Base-by-base conservation (phyloP, 2,113 vertebrate genomes). In the Aptenodytes forsteri region DNA sequence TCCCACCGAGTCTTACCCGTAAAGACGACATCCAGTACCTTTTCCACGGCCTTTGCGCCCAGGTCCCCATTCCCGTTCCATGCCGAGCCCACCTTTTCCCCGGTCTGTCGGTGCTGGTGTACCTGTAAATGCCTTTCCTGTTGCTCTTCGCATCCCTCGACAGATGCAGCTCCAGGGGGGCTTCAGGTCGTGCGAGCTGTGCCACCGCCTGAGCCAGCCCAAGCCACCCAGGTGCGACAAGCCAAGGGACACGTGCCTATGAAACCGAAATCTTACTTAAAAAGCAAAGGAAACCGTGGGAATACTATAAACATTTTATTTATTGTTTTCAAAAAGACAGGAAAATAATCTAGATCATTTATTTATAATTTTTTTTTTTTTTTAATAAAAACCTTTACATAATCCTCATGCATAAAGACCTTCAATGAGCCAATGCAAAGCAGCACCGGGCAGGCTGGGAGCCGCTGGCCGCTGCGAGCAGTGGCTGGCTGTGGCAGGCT, bases 291-390 rank as follows among this genome's bases (percentile, higher is more conserved):
- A 56, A 97, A n/a, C 61, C 15, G 2, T 10, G 64, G 36, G 54
- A 96, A 95, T 98, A 90, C 94, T 98, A 97, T 98, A 98, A 98
- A 98, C 98, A 96, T 97, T 98, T 98, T 96, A 97, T 98, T 98
- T 93, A 38, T 96, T 95, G 97, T 97, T 89, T 98, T 97, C 98
- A 98, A 98, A 98, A 98, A 98, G 96, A 97, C 96, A 98, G 94
- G 97, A 98, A 98, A 98, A 98, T 98, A 98, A 98, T 98, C 98
- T 98, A 98, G 96, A 97, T 97, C 90, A 96, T 98, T 98, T 98
- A 98, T 98, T 97, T 97, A 98, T 98, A 98, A 34, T 85, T n/a
- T 66, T 90, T 61, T 54, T 83, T 54, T 97, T 38, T 85, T 75
- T 96, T 97, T 71, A 97, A 98, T 98, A 98, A 98, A 98, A 98